A percentile compares a stretch with the other conserved stretches of the same genome.
phyloP scores from a whole-genome alignment of 2,888 invertebrate species.

The Galerucella pusilla region DNA sequence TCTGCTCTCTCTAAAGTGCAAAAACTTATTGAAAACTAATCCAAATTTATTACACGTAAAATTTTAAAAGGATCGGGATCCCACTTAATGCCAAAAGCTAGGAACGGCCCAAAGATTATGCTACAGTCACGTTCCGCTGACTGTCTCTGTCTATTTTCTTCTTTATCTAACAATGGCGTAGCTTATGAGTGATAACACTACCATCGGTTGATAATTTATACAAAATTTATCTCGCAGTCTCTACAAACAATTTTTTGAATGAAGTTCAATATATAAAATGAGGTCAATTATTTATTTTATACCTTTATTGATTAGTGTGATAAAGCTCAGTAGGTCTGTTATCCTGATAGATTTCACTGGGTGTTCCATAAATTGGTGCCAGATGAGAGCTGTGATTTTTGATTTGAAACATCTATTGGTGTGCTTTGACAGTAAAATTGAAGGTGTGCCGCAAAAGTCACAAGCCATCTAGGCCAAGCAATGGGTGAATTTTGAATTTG shows the following conservation, averaged over 20 bases:
- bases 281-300: too few species aligned
- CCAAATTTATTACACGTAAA: conserved; percentile 57
- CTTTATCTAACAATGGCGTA: conserved; percentile 4
- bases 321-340: too few species aligned
- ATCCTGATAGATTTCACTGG: too few species aligned
- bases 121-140: conserved; percentile 53
- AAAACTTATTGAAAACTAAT: conserved; percentile 55
- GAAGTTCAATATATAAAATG: too few species aligned
- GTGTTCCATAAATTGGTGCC: too few species aligned
- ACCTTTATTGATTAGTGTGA: too few species aligned
- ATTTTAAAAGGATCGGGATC: conserved; percentile 60
- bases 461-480: too few species aligned
- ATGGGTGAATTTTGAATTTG: too few species aligned
- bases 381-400: too few species aligned
- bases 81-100: conserved; percentile 57
- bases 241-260: neutral
- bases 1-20: conserved; percentile 12
- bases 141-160: conserved; percentile 10
- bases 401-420: too few species aligned
- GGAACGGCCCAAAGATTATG: conserved; percentile 55
- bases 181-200: neutral
- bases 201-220: neutral
- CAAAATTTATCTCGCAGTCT: neutral
- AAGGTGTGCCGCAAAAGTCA: too few species aligned
- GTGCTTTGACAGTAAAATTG: too few species aligned